Base-by-base conservation (phyloP, 2,113 vertebrate genomes). In the Chamaea fasciata region DNA sequence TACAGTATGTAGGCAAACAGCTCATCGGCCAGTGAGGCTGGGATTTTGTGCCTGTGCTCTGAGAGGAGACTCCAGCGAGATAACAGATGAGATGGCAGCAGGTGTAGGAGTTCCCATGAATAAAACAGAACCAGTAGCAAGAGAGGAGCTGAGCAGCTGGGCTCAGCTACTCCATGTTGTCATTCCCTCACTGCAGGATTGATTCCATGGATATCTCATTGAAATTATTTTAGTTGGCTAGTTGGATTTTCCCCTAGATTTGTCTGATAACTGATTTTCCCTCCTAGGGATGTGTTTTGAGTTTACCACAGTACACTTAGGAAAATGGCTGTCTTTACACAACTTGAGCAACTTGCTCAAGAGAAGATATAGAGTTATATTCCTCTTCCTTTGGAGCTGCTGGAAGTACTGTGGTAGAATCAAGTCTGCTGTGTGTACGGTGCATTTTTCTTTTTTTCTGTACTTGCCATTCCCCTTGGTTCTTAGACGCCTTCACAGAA, bases 91-190 rank as follows among this genome's bases (percentile, higher is more conserved):
- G 65, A 74, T 85, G 68, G 78, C 69, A 89, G 85, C 71, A 80
- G 55, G 76, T 76, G 82, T 53, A 91, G 71, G 88, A 89, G 81
- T 55, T 65, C n/a, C 71, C 52, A 55, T 77, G 80, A 91, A 93
- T 94, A 90, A 96, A 97, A 86, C 47, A 92, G 49, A 74, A 74
- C 44, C 64, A 81, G 81, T 52, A 82, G 63, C 65, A 86, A 27
- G 1, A 76, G 67, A 73, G 79, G 39, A 73, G 73, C 44, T 80
- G 69, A 95, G 42, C 75, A 93, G 75, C 55, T 89, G 63, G 62
- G 57, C 59, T 71, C 53, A 84, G 64, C 41, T 64, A 81, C 57
- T 71, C 2, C 0, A 5, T 52, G 44, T 21, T 21, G 41, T 53
- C 86, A 53, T 65, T 91, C 75, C 73, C 47, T 81, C 49, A 27